These are phyloP conservation scores for Sinella curviseta DNA, from an alignment of 1,140 invertebrate genomes.

Conservation along the genomic window DNA sequence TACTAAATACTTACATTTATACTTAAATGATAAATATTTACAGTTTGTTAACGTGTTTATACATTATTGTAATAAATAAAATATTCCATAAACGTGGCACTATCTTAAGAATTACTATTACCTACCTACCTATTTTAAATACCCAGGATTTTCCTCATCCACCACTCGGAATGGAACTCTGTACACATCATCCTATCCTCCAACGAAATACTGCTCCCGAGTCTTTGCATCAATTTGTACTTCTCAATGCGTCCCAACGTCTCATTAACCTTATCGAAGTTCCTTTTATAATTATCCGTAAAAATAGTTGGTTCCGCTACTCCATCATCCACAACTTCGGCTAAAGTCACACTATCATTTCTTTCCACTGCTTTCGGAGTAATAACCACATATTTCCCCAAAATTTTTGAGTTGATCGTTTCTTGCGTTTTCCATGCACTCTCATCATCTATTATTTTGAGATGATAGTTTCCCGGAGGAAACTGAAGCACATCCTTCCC, in stretches of 20 bases:
- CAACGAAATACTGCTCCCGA: background rate
- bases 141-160: background rate
- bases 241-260: background rate
- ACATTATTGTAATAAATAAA: too few species aligned
- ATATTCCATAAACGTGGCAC: too few species aligned
- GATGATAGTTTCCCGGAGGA: background rate
- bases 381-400: background rate
- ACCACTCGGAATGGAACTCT: background rate
- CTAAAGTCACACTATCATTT: background rate
- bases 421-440: background rate
- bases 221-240: background rate
- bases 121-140: too few species aligned
- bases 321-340: background rate
- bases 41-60: too few species aligned
- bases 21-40: too few species aligned
- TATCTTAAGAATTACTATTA: too few species aligned
- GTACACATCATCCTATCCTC: background rate
- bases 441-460: background rate
- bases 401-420: background rate
- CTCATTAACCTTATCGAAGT: background rate
- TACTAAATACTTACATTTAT: too few species aligned
- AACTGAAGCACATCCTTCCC: background rate
- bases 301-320: too few species aligned
- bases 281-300: too few species aligned
- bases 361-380: background rate